Evolutionary conservation across 2,797 vertebrate genomes (phyloP), one percentile per base, ranked within the genome.

Genomic region (Myotis myotis): DNA sequence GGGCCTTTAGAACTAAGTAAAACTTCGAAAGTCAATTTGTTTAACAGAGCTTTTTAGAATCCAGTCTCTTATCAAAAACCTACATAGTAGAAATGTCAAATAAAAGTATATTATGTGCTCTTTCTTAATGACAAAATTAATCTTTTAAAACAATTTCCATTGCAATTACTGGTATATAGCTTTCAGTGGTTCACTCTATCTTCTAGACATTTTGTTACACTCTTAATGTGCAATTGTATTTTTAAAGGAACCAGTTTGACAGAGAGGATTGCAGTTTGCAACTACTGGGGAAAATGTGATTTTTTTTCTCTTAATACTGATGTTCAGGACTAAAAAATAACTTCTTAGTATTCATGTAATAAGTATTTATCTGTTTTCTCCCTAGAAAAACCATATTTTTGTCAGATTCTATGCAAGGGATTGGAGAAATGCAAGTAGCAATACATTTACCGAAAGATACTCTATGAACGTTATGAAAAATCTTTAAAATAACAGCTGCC

Each of bases 301-400:
- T 72, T 87, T 94, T 84, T 91, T 41, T 71, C 20, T 10, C 8
- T 75, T 76, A 89, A 88, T 74, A 87, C 30, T 44, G 19, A 86
- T 84, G 19, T 91, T 86, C 53, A 95, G 44, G 11, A 83, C 44
- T 92, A 78, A 84, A 92, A 87, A 87, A 47, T 66, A 80, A 57
- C 28, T 79, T 94, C 51, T 75, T 92, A 88, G 41, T 85, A 94
- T 88, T 85, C 75, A 94, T 91, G 53, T 76, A 92, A 53, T 74
- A 78, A 55, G 49, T 74, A 85, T 81, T 94, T 94, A 89, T 94
- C 28, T 96, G 47, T 92, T 96, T 88, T 74, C 68, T 44, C 19
- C 8, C 79, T 66, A 72, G 38, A 82, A 93, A 88, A 96, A 81
- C 92, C 70, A 94, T 86, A 49, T 94, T 95, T 93, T 97, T 96